Conservation (phyloP, 1,140 invertebrate species). For the Conus betulinus region DNA sequence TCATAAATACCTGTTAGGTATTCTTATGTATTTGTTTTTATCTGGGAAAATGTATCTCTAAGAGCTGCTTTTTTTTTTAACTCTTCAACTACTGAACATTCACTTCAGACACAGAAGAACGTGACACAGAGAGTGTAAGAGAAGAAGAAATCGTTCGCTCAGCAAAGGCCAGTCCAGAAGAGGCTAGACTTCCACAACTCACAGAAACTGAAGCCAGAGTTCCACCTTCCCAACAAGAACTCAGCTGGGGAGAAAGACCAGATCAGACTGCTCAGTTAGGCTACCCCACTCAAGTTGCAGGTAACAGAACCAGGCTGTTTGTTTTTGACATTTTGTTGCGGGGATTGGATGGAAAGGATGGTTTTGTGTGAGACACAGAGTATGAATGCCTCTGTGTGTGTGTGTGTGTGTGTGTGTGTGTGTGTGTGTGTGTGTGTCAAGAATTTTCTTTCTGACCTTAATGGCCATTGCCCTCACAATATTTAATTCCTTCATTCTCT, state of each 20-base stretch:
- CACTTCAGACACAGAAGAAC: constrained; percentile 44
- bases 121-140: constrained; percentile 10
- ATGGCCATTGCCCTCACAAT: background rate
- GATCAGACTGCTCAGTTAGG: background rate
- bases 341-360: too few relatives aligned
- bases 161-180: constrained; percentile 41
- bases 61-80: too few relatives aligned
- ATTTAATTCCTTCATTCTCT: background rate
- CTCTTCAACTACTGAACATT: background rate
- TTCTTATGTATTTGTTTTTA: too few relatives aligned
- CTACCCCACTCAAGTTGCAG: background rate
- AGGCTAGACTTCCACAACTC: constrained; percentile 8
- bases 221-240: background rate
- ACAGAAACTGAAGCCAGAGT: background rate
- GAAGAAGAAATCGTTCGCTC: constrained; percentile 44
- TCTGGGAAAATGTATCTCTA: too few relatives aligned
- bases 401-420: background rate
- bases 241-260: background rate
- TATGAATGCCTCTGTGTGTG: background rate
- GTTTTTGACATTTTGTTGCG: background rate
- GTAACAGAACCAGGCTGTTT: background rate
- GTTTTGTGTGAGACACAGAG: too few relatives aligned
- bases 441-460: background rate
- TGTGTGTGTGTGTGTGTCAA: background rate
- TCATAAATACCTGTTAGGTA: too few relatives aligned